A percentile compares a stretch with the other conserved stretches of the same genome.
phyloP scores from a whole-genome alignment of 2,113 vertebrate genomes.

The Tautogolabrus adspersus region DNA sequence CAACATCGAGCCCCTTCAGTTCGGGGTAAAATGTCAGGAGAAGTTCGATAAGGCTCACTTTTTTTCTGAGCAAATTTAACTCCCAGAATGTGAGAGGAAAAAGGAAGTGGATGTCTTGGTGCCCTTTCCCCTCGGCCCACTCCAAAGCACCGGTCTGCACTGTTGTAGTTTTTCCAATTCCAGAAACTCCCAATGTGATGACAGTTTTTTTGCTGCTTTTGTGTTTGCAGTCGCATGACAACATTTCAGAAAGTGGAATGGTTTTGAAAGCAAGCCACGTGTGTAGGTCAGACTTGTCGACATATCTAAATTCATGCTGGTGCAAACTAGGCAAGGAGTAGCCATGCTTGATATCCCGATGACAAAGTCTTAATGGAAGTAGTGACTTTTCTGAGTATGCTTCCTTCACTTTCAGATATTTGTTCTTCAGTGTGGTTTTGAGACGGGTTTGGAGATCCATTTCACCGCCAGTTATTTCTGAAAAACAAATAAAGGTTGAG shows the following conservation, averaged over 20 bases:
- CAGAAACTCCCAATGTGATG: constrained; percentile 51
- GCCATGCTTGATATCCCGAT: fast-evolving
- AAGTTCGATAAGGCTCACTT: constrained; percentile 48
- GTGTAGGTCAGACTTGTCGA: constrained; percentile 21
- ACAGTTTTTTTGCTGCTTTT: constrained; percentile 16
- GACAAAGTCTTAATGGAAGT: constrained; percentile 28
- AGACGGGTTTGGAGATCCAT: constrained; percentile 41
- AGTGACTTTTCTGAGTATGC: fast-evolving
- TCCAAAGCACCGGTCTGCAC: constrained; percentile 54
- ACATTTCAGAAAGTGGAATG: neutral
- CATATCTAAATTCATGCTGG: constrained; percentile 33
- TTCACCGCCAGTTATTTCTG: constrained; percentile 11
- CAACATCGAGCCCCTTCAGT: constrained; percentile 19
- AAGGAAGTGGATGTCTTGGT: constrained; percentile 32
- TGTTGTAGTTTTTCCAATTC: constrained; percentile 59
- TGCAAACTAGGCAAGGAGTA: neutral
- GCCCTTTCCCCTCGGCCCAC: constrained; percentile 49
- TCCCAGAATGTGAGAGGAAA: constrained; percentile 65
- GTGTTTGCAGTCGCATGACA: constrained; percentile 32
- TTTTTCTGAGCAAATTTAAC: constrained; percentile 34
- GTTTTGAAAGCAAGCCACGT: fast-evolving
- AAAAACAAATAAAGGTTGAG: neutral
- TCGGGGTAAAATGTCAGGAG: constrained; percentile 55
- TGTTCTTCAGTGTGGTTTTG: constrained; percentile 31
- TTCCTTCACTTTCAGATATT: constrained; percentile 43